Conservation (phyloP, 2,113 vertebrate genomes). For the Semnopithecus entellus region DNA sequence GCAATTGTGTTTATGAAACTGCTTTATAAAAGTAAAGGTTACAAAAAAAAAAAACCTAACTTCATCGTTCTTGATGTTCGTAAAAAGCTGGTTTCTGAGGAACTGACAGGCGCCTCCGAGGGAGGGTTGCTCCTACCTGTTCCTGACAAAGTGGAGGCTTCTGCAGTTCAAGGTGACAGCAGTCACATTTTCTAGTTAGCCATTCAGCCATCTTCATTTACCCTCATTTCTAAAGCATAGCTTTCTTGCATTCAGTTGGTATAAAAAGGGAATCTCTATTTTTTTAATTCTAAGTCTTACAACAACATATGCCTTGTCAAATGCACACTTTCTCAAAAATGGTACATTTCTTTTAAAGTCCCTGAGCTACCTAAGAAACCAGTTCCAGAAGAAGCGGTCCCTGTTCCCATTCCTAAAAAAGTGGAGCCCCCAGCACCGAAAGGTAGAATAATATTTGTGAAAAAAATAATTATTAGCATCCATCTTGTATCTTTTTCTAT, state of each 20-base stretch:
- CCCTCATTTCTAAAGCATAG: not conserved
- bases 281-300: constrained; percentile 30
- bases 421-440: constrained; percentile 82
- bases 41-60: not conserved
- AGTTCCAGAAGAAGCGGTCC: constrained; percentile 83
- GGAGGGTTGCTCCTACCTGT: not conserved
- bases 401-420: constrained; percentile 80
- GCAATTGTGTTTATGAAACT: not conserved
- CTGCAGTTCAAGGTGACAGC: not conserved
- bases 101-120: not conserved
- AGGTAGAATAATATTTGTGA: constrained; percentile 79
- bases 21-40: constrained; percentile 42
- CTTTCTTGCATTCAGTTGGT: not conserved
- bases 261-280: not conserved
- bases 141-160: constrained; percentile 59
- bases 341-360: constrained; percentile 81
- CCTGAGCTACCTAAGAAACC: constrained; percentile 83
- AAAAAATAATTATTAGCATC: not conserved
- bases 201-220: not conserved
- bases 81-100: constrained; percentile 60
- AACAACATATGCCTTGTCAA: not conserved
- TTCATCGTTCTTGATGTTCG: constrained; percentile 64
- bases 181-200: not conserved
- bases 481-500: constrained; percentile 41
- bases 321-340: constrained; percentile 16